Evolutionary conservation across 2,797 vertebrate species (phyloP), one percentile per base, ranked within the genome.

Genomic region (Halcyon chelicuti): DNA sequence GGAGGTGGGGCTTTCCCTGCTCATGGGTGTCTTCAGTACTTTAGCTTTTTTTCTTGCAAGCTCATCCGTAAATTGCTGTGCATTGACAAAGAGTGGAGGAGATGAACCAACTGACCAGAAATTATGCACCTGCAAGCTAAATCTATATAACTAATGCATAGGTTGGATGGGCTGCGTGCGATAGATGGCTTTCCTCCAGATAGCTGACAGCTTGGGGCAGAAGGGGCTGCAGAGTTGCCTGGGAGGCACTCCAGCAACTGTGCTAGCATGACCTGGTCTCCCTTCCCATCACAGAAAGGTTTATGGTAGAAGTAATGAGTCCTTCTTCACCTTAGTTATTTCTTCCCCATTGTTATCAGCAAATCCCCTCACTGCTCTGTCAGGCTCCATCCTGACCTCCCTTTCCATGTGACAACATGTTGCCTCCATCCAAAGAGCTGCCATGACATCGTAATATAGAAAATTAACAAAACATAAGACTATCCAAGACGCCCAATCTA

Each of bases 381-480:
- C 14, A 3, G 28, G 26, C 52, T 88, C 73, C 51, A 16, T 46
- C 74, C 58, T 25, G n/a, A 54, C 49, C 60, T 70, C n/a, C 33
- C 44, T 79, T 62, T 49, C 54, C 70, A 35, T 8, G 1, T 0
- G 23, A 72, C 25, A 19, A 39, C 13, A 10, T 9, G 39, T 20
- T 52, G 40, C 35, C 35, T 9, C 40, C 16, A 31, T 40, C 49
- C 58, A 46, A 58, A 63, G 54, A 54, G 67, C 77, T 55, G 47
- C 55, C 1, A 0, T 5, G 26, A 37, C n/a, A 52, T 2, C 17
- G 12, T 26, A 31, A 73, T 5, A 63, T 0, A 72, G 40, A n/a
- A 77, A 84, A 65, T 22, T 9, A 79, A 58, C 51, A 37, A 42
- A 58, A 6, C 26, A 16, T 29, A 33, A 18, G 58, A 33, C 19